Evolutionary conservation across 2,888 invertebrate genomes (phyloP).

Genomic region (Ferrisia virgata): DNA sequence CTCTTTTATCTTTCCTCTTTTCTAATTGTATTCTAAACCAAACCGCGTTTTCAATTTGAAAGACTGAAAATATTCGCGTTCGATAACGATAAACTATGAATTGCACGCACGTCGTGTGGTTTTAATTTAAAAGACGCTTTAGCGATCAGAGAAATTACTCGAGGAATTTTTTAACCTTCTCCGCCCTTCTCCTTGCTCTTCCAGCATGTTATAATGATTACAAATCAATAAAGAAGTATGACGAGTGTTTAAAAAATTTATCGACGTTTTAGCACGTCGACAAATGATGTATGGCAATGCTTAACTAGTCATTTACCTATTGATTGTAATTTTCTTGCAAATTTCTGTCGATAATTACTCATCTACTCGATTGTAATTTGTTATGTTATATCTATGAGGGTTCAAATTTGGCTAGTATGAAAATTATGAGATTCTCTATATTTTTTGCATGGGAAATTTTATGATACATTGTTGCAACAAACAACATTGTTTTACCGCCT

Average conservation of each 20-base stretch:
- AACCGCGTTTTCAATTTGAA: background rate
- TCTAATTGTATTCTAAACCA: background rate
- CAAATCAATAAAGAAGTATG: too few relatives aligned
- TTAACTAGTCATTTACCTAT: background rate
- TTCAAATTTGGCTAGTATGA: too few relatives aligned
- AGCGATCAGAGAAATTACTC: background rate
- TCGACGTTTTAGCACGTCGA: too few relatives aligned
- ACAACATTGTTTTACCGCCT: too few relatives aligned
- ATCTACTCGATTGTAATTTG: too few relatives aligned
- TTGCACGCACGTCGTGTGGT: background rate
- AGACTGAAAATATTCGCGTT: slow-evolving; percentile 16
- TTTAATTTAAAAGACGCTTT: background rate
- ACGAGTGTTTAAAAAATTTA: too few relatives aligned
- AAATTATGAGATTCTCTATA: too few relatives aligned
- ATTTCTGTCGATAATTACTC: too few relatives aligned
- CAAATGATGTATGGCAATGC: background rate
- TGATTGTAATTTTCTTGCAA: background rate
- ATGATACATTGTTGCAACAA: too few relatives aligned
- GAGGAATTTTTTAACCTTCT: background rate
- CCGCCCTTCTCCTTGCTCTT: background rate
- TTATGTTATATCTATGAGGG: too few relatives aligned
- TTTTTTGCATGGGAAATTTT: too few relatives aligned
- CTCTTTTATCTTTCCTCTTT: background rate
- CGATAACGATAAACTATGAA: background rate
- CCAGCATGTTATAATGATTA: too few relatives aligned